These are phyloP conservation scores for Cheilosia variabilis DNA, from an alignment of 2,888 invertebrate genomes.

Conservation along the genomic window DNA sequence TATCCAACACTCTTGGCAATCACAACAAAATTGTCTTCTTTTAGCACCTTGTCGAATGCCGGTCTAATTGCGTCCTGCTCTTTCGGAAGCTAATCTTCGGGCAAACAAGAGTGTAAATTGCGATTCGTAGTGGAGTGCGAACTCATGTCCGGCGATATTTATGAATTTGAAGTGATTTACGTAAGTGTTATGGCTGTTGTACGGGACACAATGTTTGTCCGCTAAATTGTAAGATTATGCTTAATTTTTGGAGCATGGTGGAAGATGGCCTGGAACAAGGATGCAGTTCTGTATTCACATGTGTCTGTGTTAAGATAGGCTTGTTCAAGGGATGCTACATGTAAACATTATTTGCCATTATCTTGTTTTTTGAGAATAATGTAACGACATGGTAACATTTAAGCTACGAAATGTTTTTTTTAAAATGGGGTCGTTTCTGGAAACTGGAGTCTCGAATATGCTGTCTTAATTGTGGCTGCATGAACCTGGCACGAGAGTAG, in stretches of 20 bases:
- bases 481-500: conserved; percentile 29
- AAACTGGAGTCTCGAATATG: conserved; percentile 23
- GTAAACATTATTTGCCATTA: conserved; percentile 65
- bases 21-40: conserved; percentile 72
- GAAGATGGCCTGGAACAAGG: conserved; percentile 10
- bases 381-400: conserved; percentile 56
- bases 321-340: conserved; percentile 51
- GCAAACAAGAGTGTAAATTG: conserved; percentile 75
- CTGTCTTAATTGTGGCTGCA: conserved; percentile 13
- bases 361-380: conserved; percentile 47
- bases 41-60: conserved; percentile 74
- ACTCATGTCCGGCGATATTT: conserved; percentile 72
- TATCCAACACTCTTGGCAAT: conserved; percentile 48
- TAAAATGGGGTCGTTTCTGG: conserved; percentile 28
- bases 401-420: conserved; percentile 54
- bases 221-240: conserved; percentile 70
- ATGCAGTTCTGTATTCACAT: background rate
- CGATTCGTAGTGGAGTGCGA: conserved; percentile 68
- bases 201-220: conserved; percentile 69
- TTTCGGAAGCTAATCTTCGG: conserved; percentile 73
- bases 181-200: conserved; percentile 71
- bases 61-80: conserved; percentile 73
- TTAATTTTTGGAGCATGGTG: conserved; percentile 34
- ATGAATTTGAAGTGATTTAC: conserved; percentile 75
- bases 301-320: background rate